Base-by-base conservation (phyloP, 2,888 invertebrate species). In the Thera britannica region DNA sequence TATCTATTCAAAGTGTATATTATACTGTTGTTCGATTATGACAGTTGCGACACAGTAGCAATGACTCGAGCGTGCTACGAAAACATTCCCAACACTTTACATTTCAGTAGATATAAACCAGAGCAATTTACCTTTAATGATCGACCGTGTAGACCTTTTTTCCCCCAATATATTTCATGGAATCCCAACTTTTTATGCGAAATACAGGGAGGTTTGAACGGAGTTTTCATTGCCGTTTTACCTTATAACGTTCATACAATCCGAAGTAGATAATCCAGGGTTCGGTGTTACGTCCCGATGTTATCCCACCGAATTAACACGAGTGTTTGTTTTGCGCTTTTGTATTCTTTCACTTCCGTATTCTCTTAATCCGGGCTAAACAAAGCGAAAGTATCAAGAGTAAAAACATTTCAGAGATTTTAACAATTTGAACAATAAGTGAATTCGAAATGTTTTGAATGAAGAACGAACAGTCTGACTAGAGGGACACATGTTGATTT, bases 161-260 rank as follows among this genome's bases (percentile, higher is more conserved):
- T 87, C 79, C 82, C 87, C 85, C 85, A 85, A 90, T 89, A 89
- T 88, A 88, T 89, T 89, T 86, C 84, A 85, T 83, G 84, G 81
- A 85, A 87, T 85, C 84, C 85, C 85, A 88, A 89, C 86, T 90
- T 91, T 91, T 91, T 89, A 87, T 88, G 82, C 87, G 87, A 88
- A 90, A 90, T 86, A 86, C 88, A 85, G 82, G 83, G 84, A 86
- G 89, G 88, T 86, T 86, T 84, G 81, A 87, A 84, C 81, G 81
- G 86, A 83, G 85, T 86, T 92, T 90, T 91, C 89, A 92, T 90
- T 89, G 90, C 90, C 59, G 87, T 90, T 92, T 90, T 86, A 88
- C 87, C 84, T 87, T 86, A 86, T 89, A 86, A 90, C 88, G 88
- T 87, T 90, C 89, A 88, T 87, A 88, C 84, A 90, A 88, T 90